Percentiles rank a stretch among this genome's conserved stretches.
These are phyloP conservation scores for Achroia grisella DNA, from an alignment of 1,140 invertebrate species.

Conservation along the genomic window DNA sequence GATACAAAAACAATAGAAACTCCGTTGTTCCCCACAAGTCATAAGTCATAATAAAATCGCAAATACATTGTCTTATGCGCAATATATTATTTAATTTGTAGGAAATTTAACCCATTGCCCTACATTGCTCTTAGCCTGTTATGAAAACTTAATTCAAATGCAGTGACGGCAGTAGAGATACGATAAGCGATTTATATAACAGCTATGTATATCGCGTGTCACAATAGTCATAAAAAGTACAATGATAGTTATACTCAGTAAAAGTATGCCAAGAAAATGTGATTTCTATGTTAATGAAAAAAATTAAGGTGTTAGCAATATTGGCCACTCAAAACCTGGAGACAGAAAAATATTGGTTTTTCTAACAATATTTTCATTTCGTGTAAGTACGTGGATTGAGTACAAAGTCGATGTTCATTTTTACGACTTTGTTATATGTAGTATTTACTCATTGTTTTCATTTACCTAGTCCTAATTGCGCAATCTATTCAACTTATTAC, in stretches of 20 bases:
- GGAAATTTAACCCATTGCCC: background rate
- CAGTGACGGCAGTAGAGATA: background rate
- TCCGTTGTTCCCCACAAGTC: background rate
- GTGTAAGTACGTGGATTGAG: too few relatives aligned
- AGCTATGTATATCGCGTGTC: constrained; percentile 21
- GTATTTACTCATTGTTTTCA: too few relatives aligned
- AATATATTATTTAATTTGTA: constrained; percentile 1
- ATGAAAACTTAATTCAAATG: background rate
- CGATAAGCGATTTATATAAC: background rate
- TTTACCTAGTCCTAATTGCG: too few relatives aligned
- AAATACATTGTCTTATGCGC: background rate
- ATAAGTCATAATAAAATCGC: background rate
- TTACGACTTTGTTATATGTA: too few relatives aligned
- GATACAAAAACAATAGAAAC: background rate
- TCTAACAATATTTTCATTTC: too few relatives aligned
- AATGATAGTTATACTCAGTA: constrained; percentile 32
- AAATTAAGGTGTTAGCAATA: too few relatives aligned
- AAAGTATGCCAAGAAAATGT: constrained; percentile 43
- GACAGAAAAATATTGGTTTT: too few relatives aligned
- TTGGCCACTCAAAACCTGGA: too few relatives aligned
- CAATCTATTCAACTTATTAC: too few relatives aligned
- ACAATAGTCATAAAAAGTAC: constrained; percentile 17
- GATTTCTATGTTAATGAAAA: too few relatives aligned
- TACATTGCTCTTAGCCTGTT: background rate
- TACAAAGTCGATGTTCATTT: too few relatives aligned